Base-by-base conservation (phyloP, 2,113 vertebrate species). In the Prinia subflava region DNA sequence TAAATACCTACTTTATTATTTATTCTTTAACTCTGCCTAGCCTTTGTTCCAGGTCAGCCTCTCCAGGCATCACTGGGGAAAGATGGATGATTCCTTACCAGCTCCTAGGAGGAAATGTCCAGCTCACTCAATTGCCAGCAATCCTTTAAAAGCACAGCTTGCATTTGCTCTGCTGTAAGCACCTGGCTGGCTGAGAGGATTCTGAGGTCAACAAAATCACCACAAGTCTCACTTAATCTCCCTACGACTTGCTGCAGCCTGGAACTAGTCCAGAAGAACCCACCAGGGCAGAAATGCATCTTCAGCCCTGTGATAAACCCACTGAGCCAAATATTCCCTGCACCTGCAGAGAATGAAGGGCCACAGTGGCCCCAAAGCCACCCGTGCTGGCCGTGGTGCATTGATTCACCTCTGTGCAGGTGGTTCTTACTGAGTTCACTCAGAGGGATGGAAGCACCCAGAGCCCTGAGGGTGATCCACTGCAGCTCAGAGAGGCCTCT, bases 51-150 rank as follows among this genome's bases (percentile, higher is more conserved):
- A 60, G 35, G 57, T 37, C 57, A 60, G 57, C 24, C 57, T 27
- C 57, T 27, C 24, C 4, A 12, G 57, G 24, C 24, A 37, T 25
- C 57, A 60, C 35, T 60, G 80, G 55, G 71, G 53, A 92, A 95
- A 97, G 92, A 63, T 21, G n/a, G 91, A 91, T 94, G 87, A 91
- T 90, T 94, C 95, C 89, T 63, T 88, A 86, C 68, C 83, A 64
- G 49, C 18, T 71, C 44, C 68, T 75, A 39, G 35, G 69, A 83
- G 76, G 92, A 83, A 92, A 92, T 9, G 17, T 79, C 83, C 67
- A 97, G 71, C 93, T 95, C 87, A 71, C 30, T 97, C 96, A 95
- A 91, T 89, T 95, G 95, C 89, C 92, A 87, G 86, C 55, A 92
- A 74, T 79, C 21, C 73, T 73, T 86, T 90, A 55, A 96, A 96